phyloP scores from a whole-genome alignment of 2,888 invertebrate genomes.

The Lamellibrachia columna region DNA sequence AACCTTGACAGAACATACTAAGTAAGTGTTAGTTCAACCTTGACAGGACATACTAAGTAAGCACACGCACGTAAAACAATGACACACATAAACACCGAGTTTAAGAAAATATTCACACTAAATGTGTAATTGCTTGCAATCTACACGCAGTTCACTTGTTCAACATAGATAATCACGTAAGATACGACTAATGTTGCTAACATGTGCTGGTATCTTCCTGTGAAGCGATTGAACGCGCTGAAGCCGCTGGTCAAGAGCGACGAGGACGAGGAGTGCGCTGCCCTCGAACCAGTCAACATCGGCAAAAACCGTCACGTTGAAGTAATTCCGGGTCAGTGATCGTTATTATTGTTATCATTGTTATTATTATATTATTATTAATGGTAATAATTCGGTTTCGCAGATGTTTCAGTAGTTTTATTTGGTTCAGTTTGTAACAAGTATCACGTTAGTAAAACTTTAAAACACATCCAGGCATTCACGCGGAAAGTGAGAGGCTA shows the following conservation, averaged over 20 bases:
- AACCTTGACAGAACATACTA: too few species aligned
- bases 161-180: neutral
- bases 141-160: neutral
- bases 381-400: too few species aligned
- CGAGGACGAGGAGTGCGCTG: slow-evolving; percentile 24
- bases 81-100: too few species aligned
- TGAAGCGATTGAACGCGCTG: slow-evolving; percentile 33
- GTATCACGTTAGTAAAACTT: too few species aligned
- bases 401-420: too few species aligned
- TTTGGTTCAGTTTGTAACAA: too few species aligned
- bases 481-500: too few species aligned
- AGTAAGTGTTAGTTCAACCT: too few species aligned
- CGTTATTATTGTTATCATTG: neutral
- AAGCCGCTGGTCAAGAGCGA: slow-evolving; percentile 22
- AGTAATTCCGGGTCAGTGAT: slow-evolving; percentile 39
- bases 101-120: neutral
- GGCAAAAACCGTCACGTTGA: slow-evolving; percentile 39
- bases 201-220: neutral
- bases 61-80: too few species aligned
- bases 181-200: neutral
- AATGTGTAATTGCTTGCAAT: neutral
- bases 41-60: too few species aligned
- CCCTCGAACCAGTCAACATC: slow-evolving; percentile 36
- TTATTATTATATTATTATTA: too few species aligned
- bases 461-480: too few species aligned